Percentiles rank a stretch among this genome's conserved stretches.
Conservation (phyloP, 2,888 invertebrate species). For the Abrostola tripartita region DNA sequence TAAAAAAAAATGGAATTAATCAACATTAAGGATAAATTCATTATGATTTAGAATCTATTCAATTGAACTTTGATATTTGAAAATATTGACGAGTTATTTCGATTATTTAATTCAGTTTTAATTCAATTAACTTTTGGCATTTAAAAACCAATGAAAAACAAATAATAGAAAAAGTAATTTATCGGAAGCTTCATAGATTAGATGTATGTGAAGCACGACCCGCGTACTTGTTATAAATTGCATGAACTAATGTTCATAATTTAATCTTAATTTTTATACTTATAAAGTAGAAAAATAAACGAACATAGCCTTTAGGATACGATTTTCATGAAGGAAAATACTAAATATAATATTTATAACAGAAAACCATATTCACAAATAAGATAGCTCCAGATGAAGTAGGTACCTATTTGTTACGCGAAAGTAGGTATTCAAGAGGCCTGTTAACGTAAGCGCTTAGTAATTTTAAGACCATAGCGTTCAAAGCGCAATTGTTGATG, state of each 20-base stretch:
- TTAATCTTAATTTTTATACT: slow-evolving; percentile 69
- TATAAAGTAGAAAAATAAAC: slow-evolving; percentile 70
- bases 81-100: slow-evolving; percentile 55
- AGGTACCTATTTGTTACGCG: background rate
- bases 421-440: background rate
- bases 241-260: slow-evolving; percentile 58
- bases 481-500: too few relatives aligned
- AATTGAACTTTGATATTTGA: slow-evolving; percentile 60
- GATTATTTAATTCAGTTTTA: slow-evolving; percentile 63
- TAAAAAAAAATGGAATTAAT: slow-evolving; percentile 65
- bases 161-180: slow-evolving; percentile 46
- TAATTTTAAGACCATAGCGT: too few relatives aligned
- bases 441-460: too few relatives aligned
- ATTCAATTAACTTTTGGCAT: slow-evolving; percentile 57
- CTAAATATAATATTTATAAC: slow-evolving; percentile 47
- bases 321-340: slow-evolving; percentile 45
- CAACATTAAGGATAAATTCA: slow-evolving; percentile 77
- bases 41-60: slow-evolving; percentile 73
- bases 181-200: slow-evolving; percentile 49
- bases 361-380: slow-evolving; percentile 48
- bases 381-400: slow-evolving; percentile 36
- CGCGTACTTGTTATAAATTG: slow-evolving; percentile 65
- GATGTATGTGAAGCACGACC: slow-evolving; percentile 69
- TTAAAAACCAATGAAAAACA: slow-evolving; percentile 82
- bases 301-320: slow-evolving; percentile 37